Evolutionary conservation across 2,888 invertebrate genomes (phyloP).

Genomic region (Lasius platythorax): DNA sequence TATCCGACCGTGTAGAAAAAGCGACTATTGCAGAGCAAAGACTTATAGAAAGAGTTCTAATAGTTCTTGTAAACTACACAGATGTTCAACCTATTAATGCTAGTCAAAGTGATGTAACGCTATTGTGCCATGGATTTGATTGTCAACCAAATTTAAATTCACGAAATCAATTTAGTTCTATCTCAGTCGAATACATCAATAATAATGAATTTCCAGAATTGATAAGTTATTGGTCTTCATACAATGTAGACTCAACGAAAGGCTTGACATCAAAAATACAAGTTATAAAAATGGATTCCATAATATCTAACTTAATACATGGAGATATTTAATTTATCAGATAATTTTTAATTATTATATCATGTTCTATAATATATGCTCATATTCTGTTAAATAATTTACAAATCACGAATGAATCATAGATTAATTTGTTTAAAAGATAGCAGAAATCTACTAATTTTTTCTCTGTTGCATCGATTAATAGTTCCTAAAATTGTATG

Average conservation of each 20-base stretch:
- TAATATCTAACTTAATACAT: conserved; percentile 58
- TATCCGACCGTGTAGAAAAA: conserved; percentile 52
- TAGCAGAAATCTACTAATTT: background rate
- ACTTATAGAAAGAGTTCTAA: conserved; percentile 91
- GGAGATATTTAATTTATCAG: conserved; percentile 46
- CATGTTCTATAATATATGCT: background rate
- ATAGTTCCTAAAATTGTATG: conserved; percentile 8
- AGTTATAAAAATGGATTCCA: conserved; percentile 80
- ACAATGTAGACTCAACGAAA: conserved; percentile 71
- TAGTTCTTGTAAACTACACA: conserved; percentile 92
- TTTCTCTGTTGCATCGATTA: background rate
- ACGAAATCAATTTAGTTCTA: conserved; percentile 91
- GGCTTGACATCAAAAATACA: conserved; percentile 81
- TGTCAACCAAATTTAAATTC: conserved; percentile 93
- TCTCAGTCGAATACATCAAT: conserved; percentile 90
- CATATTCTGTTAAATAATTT: conserved; percentile 27
- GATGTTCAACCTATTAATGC: conserved; percentile 92
- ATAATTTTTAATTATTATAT: conserved; percentile 4
- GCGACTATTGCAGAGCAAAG: conserved; percentile 71
- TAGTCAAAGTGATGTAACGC: conserved; percentile 92
- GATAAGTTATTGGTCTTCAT: conserved; percentile 89
- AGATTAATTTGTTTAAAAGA: background rate
- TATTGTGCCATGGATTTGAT: conserved; percentile 88
- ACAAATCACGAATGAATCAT: background rate
- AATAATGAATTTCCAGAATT: conserved; percentile 92